phyloP scores from a whole-genome alignment of 1,140 invertebrate genomes.

The Lasioglossum baleicum region DNA sequence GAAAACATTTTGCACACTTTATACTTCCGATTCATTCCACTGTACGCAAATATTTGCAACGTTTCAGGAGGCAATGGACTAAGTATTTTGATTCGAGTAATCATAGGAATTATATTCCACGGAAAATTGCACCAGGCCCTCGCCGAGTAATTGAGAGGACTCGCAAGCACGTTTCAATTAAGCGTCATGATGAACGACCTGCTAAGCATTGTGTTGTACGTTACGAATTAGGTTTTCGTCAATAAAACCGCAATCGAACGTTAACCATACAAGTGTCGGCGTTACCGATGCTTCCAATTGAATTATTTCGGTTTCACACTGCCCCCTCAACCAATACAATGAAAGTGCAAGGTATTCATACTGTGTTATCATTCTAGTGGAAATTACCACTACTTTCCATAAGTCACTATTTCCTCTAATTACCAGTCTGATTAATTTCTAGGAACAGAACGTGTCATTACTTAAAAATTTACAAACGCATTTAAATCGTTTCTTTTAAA shows the following conservation, averaged over 20 bases:
- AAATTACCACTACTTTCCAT: too few relatives aligned
- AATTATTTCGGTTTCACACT: neutral
- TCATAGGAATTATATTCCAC: conserved; percentile 26
- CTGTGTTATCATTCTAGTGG: too few relatives aligned
- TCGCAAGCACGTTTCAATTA: conserved; percentile 33
- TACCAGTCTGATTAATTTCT: too few relatives aligned
- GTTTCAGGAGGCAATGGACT: neutral
- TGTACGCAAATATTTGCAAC: neutral
- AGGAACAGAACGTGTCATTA: too few relatives aligned
- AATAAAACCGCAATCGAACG: conserved; percentile 12
- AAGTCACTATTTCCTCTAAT: too few relatives aligned
- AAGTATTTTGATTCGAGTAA: neutral
- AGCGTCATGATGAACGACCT: conserved; percentile 12
- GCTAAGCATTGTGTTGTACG: conserved; percentile 17
- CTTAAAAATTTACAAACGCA: too few relatives aligned
- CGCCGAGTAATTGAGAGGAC: neutral
- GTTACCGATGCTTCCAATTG: neutral
- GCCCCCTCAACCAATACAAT: too few relatives aligned
- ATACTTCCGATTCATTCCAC: rapidly evolving
- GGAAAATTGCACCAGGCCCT: conserved; percentile 12
- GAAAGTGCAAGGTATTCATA: too few relatives aligned
- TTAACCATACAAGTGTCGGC: neutral
- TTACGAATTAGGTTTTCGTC: conserved; percentile 20
- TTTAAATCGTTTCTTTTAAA: too few relatives aligned
- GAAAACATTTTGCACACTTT: neutral